These are phyloP conservation scores for Nymphalis polychloros DNA, from an alignment of 2,888 invertebrate genomes.

Conservation along the genomic window DNA sequence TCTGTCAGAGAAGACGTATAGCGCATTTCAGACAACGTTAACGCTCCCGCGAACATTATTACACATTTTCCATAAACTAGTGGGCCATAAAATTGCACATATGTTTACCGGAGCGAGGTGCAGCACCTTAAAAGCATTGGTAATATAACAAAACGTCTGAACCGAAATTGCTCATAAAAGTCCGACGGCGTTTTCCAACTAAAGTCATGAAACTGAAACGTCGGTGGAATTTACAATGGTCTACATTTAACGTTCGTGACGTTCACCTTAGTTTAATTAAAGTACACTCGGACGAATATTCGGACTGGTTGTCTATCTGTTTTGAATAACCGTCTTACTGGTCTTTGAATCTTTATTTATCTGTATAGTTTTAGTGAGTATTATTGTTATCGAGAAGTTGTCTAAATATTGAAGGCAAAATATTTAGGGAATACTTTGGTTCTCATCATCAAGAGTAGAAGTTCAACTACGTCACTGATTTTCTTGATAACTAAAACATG, in stretches of 20 bases:
- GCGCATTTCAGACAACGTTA: conserved; percentile 50
- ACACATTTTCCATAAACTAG: conserved; percentile 76
- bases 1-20: conserved; percentile 47
- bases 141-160: conserved; percentile 82
- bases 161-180: conserved; percentile 83
- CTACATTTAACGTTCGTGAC: conserved; percentile 78
- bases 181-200: conserved; percentile 78
- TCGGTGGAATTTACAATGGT: conserved; percentile 78
- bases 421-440: no score
- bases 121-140: conserved; percentile 82
- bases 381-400: no score
- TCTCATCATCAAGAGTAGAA: no score
- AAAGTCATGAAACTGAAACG: conserved; percentile 81
- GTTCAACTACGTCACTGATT: no score
- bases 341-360: no score
- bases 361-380: no score
- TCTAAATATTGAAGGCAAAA: no score
- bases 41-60: conserved; percentile 62
- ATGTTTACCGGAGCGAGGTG: conserved; percentile 78
- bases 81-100: conserved; percentile 75
- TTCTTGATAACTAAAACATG: no score
- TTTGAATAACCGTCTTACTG: neutral
- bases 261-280: conserved; percentile 79
- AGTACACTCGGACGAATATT: conserved; percentile 55
- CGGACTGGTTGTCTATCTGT: neutral